Percentiles rank a stretch among this genome's conserved stretches.
These are phyloP conservation scores for Eristalis tenax DNA, from an alignment of 2,888 invertebrate genomes.

Conservation along the genomic window DNA sequence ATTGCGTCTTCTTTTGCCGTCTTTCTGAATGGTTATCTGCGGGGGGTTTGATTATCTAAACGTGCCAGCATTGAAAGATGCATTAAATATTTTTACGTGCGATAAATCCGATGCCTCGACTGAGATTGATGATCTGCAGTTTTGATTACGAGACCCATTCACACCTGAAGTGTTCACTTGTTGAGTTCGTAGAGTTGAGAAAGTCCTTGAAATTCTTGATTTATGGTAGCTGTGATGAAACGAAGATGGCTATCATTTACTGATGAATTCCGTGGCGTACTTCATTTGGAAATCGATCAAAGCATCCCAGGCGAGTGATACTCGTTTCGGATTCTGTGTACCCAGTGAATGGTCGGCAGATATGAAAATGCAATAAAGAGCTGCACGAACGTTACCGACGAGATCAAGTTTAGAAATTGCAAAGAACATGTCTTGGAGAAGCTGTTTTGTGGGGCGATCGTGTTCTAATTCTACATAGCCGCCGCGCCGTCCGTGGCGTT, in stretches of 20 bases:
- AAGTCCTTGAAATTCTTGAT: background rate
- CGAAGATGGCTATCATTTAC: background rate
- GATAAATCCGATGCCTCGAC: background rate
- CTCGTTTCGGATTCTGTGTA: background rate
- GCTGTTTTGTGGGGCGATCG: too few relatives aligned
- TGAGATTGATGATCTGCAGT: background rate
- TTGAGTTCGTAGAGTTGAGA: background rate
- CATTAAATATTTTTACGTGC: background rate
- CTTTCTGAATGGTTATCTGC: background rate
- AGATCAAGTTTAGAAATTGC: background rate
- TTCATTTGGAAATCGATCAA: background rate
- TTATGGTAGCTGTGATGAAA: background rate
- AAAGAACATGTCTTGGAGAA: too few relatives aligned
- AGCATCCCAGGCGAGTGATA: background rate
- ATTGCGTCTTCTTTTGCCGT: slow-evolving; percentile 11
- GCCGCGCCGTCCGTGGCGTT: too few relatives aligned
- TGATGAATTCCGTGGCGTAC: background rate
- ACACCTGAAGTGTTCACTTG: background rate
- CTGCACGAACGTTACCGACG: background rate
- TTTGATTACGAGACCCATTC: background rate
- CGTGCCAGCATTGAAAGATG: background rate
- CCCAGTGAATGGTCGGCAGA: background rate
- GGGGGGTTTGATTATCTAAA: background rate
- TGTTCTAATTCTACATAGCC: too few relatives aligned
- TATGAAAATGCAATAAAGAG: background rate